These are phyloP conservation scores for Drosophila prosaltans DNA, from an alignment of 1,140 invertebrate genomes.

Conservation along the genomic window DNA sequence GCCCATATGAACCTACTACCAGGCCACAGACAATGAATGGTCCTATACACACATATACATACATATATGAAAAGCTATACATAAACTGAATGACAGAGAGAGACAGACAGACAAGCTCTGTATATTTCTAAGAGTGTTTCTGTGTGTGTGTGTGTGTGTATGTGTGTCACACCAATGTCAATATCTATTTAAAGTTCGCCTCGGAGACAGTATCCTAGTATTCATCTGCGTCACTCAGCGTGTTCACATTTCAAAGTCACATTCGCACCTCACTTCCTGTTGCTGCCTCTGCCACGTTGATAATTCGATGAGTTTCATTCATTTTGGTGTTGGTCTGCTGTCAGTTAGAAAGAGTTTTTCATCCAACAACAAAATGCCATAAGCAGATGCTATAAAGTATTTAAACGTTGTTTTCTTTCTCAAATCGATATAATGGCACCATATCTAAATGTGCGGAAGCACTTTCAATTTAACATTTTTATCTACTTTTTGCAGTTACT, in stretches of 20 bases:
- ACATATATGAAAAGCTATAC: slow-evolving; percentile 14
- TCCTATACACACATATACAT: background rate
- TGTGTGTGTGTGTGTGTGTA: slow-evolving; percentile 16
- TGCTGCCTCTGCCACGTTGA: background rate
- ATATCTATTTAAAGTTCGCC: slow-evolving; percentile 64
- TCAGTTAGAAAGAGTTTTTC: background rate
- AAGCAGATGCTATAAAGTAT: background rate
- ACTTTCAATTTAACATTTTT: slow-evolving; percentile 44
- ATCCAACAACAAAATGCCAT: background rate
- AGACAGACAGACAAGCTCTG: background rate
- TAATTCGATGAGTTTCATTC: slow-evolving; percentile 16
- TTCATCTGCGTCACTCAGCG: background rate
- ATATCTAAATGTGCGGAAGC: slow-evolving; percentile 25
- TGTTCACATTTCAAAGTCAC: slow-evolving; percentile 21
- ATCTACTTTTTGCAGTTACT: slow-evolving; percentile 27
- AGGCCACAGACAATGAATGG: slow-evolving; percentile 51
- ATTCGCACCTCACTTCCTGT: background rate
- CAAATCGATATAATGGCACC: too few relatives aligned
- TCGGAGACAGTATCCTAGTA: slow-evolving; percentile 33
- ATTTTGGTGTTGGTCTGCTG: background rate
- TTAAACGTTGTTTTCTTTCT: background rate
- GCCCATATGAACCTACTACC: slow-evolving; percentile 34
- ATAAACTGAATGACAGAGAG: slow-evolving; percentile 11
- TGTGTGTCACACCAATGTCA: slow-evolving; percentile 62
- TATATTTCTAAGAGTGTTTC: background rate